phyloP scores from a whole-genome alignment of 2,797 vertebrate species.

The Lindbergichthys nudifrons region DNA sequence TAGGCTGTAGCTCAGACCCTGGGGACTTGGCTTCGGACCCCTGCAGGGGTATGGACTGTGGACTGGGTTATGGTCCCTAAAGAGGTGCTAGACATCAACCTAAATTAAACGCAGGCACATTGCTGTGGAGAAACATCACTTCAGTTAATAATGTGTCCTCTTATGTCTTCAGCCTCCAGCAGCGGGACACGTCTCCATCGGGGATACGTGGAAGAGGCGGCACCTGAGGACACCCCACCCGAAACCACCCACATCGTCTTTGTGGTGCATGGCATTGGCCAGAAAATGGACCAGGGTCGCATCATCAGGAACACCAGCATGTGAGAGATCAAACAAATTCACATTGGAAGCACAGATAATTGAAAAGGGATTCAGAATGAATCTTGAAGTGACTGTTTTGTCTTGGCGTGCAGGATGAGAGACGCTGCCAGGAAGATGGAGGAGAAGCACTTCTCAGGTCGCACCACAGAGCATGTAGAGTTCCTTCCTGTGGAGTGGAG shows the following conservation, averaged over 20 bases:
- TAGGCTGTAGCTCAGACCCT: too few species aligned
- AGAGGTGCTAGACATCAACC: too few species aligned
- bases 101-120: not conserved
- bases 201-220: conserved; percentile 95
- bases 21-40: too few species aligned
- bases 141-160: not conserved
- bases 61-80: too few species aligned
- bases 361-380: conserved; percentile 25
- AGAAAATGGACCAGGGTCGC: conserved; percentile 98
- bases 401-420: conserved; percentile 88
- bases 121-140: not conserved
- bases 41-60: too few species aligned
- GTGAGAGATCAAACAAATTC: conserved; percentile 79
- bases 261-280: conserved; percentile 96
- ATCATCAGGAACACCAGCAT: conserved; percentile 97
- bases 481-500: conserved; percentile 98
- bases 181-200: conserved; percentile 95
- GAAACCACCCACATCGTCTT: conserved; percentile 96
- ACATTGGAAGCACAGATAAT: not conserved
- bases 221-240: conserved; percentile 93
- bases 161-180: conserved; percentile 87
- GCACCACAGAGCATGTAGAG: conserved; percentile 91
- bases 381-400: conserved; percentile 17
- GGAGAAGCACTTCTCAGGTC: conserved; percentile 93
- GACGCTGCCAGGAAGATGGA: conserved; percentile 96